Conservation (phyloP, 2,888 invertebrate species). For the Diogma glabrata region DNA sequence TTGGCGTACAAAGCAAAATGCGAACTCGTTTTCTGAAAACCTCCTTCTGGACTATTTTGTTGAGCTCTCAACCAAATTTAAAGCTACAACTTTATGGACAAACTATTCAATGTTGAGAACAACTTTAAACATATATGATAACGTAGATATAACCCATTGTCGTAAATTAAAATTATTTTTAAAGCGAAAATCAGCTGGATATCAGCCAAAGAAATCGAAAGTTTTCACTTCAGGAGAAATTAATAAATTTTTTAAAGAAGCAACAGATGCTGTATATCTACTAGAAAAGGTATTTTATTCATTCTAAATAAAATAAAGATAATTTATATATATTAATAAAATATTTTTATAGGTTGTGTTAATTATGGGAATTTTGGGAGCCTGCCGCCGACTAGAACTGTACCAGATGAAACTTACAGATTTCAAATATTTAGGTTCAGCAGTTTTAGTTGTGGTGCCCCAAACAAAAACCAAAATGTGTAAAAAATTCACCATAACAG, state of each 20-base stretch:
- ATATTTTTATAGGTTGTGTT: constrained; percentile 1
- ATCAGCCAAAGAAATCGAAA: constrained; percentile 23
- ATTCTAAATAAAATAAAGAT: not conserved
- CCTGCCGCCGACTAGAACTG: constrained; percentile 18
- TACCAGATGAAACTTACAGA: constrained; percentile 16
- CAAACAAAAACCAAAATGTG: constrained; percentile 17
- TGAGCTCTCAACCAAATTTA: constrained; percentile 18
- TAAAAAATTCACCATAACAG: constrained; percentile 17
- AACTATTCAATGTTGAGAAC: constrained; percentile 22
- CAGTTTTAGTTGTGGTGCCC: constrained; percentile 15
- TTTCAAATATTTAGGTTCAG: constrained; percentile 16
- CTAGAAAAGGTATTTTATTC: constrained; percentile 17
- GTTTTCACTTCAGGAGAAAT: constrained; percentile 23
- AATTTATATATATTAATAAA: not conserved
- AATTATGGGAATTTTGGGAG: constrained; percentile 19
- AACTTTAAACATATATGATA: constrained; percentile 17
- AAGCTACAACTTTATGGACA: constrained; percentile 22
- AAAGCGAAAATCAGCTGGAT: constrained; percentile 23
- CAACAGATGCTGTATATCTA: constrained; percentile 22
- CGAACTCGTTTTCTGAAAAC: constrained; percentile 13
- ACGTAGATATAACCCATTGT: constrained; percentile 19
- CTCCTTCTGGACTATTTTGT: constrained; percentile 20
- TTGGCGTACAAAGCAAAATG: constrained; percentile 12
- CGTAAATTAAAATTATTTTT: constrained; percentile 20
- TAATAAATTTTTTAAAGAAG: constrained; percentile 21